These are phyloP conservation scores for Scolopax mira DNA, from an alignment of 2,113 vertebrate genomes.

Conservation along the genomic window DNA sequence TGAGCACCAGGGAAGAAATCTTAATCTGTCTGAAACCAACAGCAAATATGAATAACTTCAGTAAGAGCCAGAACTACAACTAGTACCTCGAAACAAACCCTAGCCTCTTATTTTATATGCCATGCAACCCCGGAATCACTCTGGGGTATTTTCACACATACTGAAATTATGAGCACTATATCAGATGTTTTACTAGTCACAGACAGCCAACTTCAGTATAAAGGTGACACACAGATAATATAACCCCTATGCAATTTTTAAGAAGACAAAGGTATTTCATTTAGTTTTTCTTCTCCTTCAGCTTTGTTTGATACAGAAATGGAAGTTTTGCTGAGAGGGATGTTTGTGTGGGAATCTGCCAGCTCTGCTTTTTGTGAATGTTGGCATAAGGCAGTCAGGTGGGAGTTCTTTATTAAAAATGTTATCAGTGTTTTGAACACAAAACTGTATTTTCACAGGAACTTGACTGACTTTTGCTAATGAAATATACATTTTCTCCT, in stretches of 20 bases:
- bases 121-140: neutral
- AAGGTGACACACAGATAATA: neutral
- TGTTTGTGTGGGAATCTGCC: neutral
- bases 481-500: neutral
- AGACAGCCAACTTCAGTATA: neutral
- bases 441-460: neutral
- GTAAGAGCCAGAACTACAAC: neutral
- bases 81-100: neutral
- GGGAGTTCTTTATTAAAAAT: neutral
- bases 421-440: neutral
- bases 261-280: neutral
- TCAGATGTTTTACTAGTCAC: neutral
- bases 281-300: neutral
- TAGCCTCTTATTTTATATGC: neutral
- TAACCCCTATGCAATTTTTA: neutral
- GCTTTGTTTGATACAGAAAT: neutral
- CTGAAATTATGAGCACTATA: neutral
- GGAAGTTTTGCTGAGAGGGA: neutral
- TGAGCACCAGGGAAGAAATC: neutral
- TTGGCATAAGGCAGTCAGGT: constrained; percentile 16
- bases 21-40: neutral
- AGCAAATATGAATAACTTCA: neutral
- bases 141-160: neutral
- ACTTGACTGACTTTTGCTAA: neutral
- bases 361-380: neutral